Evolutionary conservation across 2,113 vertebrate genomes (phyloP), one percentile per base, ranked within the genome.

Genomic region (Anser brachyrhynchus): DNA sequence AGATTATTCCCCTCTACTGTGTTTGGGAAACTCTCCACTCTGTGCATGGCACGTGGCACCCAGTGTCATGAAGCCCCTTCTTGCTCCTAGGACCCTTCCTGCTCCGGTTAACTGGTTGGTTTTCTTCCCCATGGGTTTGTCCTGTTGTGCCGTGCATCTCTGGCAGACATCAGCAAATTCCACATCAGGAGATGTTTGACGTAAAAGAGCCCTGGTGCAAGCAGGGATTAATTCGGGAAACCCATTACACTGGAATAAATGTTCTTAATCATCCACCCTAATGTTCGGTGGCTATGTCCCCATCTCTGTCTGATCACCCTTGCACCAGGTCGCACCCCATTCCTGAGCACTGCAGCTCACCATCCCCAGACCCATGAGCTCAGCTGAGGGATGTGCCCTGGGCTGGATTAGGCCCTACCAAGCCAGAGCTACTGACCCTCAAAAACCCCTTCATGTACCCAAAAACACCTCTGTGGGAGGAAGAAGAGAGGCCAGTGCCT

Each of bases 181-280:
- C 54, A 6, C 44, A 16, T 19, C 28, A 6, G 16, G n/a, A 59
- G 21, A 13, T 18, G 6, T 49, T 19, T 46, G 37, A 26, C 43
- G 43, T 4, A 9, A 75, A 74, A 67, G 73, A 67, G 8, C 37
- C 59, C 3, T 25, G 37, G 33, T 78, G 44, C 26, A 41, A 84
- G 35, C 43, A 65, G 22, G 5, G 26, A 55, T 75, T 58, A 44
- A 75, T 13, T 75, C 33, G 3, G 10, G 28, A 89, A 84, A 55
- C 7, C 12, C 23, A 52, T 25, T 51, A 21, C 4, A 5, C 1
- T 46, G 21, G 33, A 51, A 13, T 51, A 92, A 76, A 52, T 3
- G 2, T 2, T 59, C 31, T 49, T 51, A 5, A 65, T 35, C 22
- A 6, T 65, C 10, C 7, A 43, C 0, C 0, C 33, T 43, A 35